Conservation (phyloP, 2,888 invertebrate genomes). For the Cephus pulcher region DNA sequence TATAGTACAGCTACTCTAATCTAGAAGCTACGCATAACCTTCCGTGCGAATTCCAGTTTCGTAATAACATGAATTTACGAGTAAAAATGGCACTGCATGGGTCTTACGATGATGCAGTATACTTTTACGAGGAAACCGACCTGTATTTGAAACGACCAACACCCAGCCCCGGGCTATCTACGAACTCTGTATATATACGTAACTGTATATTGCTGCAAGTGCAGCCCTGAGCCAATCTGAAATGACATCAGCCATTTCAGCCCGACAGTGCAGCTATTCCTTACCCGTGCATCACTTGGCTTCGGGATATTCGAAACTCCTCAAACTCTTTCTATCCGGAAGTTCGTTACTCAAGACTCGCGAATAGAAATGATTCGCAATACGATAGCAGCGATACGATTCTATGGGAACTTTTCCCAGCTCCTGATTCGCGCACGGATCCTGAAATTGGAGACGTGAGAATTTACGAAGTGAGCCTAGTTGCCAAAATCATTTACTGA, state of each 20-base stretch:
- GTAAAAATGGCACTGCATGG: slow-evolving; percentile 3
- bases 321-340: not conserved
- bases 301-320: not conserved
- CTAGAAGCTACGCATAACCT: not conserved
- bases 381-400: not conserved
- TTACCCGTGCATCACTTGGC: not conserved
- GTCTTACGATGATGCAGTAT: not conserved
- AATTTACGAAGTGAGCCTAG: not conserved
- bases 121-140: slow-evolving; percentile 7
- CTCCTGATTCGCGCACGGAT: not conserved
- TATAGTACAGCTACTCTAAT: not conserved
- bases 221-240: slow-evolving; percentile 18
- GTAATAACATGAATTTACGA: slow-evolving; percentile 2
- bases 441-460: not conserved
- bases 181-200: slow-evolving; percentile 3
- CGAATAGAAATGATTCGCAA: not conserved
- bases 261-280: slow-evolving; percentile 13
- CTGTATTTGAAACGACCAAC: slow-evolving; percentile 11
- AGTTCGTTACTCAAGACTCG: not conserved
- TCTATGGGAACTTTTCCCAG: not conserved
- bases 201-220: slow-evolving; percentile 6
- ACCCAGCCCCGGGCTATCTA: slow-evolving; percentile 7
- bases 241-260: slow-evolving; percentile 29
- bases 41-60: not conserved
- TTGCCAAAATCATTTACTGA: not conserved